phyloP scores from a whole-genome alignment of 2,888 invertebrate genomes.

The Nemurella pictetii region DNA sequence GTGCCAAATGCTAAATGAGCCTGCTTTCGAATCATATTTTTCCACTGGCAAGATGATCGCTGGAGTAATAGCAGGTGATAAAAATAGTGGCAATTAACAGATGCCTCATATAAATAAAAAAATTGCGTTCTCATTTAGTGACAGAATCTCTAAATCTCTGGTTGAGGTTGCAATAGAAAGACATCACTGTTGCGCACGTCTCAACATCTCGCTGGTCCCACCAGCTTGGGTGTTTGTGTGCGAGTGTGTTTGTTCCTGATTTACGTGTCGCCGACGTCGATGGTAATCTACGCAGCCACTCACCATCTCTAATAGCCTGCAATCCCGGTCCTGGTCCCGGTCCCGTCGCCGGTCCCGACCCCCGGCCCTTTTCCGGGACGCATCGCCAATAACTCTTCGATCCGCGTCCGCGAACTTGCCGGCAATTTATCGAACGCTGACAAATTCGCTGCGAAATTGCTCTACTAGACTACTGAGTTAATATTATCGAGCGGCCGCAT shows the following conservation, averaged over 20 bases:
- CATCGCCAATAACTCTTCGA: neutral
- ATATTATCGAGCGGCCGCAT: neutral
- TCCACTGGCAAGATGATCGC: neutral
- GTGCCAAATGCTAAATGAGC: neutral
- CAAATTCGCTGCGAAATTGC: neutral
- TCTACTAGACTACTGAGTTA: neutral
- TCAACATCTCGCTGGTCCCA: no score
- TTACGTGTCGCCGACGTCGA: neutral
- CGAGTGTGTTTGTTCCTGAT: no score
- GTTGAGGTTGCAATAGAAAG: no score
- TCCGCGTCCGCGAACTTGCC: neutral
- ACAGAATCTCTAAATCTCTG: neutral
- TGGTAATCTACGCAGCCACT: neutral
- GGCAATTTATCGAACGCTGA: neutral
- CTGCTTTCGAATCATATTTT: neutral
- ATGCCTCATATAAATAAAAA: neutral
- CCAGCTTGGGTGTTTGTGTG: neutral
- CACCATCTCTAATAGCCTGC: neutral
- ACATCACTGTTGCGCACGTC: no score
- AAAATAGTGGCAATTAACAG: neutral
- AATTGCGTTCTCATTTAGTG: neutral
- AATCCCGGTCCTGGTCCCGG: neutral
- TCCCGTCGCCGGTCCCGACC: neutral
- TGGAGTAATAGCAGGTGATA: neutral
- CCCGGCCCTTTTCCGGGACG: neutral